Evolutionary conservation across 2,113 vertebrate species (phyloP).

Genomic region (Podarcis muralis): DNA sequence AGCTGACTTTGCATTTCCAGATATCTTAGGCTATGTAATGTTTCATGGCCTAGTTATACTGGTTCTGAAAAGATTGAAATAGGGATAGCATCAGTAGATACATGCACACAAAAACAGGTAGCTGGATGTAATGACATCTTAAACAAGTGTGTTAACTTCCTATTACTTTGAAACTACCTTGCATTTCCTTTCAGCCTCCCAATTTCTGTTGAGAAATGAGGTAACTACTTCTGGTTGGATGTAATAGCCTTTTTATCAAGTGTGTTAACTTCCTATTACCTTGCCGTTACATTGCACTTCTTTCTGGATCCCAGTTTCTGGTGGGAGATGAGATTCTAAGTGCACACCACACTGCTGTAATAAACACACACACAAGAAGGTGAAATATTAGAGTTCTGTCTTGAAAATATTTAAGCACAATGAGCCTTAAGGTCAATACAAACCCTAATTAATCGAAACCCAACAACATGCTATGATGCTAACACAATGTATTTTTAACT

Average conservation of each 20-base stretch:
- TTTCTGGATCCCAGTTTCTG: background rate
- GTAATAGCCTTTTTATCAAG: conserved; percentile 52
- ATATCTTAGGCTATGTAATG: conserved; percentile 10
- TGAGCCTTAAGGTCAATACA: background rate
- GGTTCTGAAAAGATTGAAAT: conserved; percentile 43
- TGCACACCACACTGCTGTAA: background rate
- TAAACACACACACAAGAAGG: background rate
- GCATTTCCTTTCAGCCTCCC: no score
- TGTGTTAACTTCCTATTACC: conserved; percentile 52
- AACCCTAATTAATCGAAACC: background rate
- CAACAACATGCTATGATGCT: rapidly evolving
- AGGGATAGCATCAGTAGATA: conserved; percentile 10
- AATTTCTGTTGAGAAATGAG: background rate
- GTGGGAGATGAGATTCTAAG: rapidly evolving
- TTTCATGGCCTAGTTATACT: conserved; percentile 25
- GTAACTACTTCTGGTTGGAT: conserved; percentile 16
- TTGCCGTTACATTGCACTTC: conserved; percentile 40
- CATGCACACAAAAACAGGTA: conserved; percentile 53
- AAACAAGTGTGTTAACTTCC: no score
- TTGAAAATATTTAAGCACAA: background rate
- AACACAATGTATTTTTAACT: background rate
- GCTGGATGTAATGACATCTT: conserved; percentile 41
- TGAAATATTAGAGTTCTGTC: background rate
- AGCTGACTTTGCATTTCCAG: background rate
- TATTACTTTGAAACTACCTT: no score